Conservation (phyloP, 2,888 invertebrate genomes). For the Drosophila mimica region DNA sequence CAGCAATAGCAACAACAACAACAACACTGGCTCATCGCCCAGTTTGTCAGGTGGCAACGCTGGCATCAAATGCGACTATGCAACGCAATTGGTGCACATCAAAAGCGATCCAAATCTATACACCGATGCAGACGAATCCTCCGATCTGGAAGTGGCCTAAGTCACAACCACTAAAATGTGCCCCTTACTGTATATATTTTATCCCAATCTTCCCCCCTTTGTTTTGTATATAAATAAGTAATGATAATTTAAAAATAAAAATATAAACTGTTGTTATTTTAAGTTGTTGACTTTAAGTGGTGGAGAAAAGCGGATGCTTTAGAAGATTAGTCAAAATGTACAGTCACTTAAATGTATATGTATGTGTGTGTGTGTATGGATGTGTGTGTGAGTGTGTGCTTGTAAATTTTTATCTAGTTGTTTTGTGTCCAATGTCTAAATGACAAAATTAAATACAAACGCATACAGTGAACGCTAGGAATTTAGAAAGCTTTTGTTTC, state of each 20-base stretch:
- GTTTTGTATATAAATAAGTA: conserved; percentile 71
- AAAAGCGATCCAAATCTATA: conserved; percentile 85
- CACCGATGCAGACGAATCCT: conserved; percentile 90
- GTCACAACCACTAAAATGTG: background rate
- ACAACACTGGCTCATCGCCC: conserved; percentile 87
- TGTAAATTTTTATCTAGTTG: conserved; percentile 63
- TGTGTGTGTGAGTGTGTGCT: conserved; percentile 16
- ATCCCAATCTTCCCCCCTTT: conserved; percentile 33
- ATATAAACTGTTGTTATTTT: conserved; percentile 51
- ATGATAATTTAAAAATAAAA: conserved; percentile 2
- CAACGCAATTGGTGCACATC: conserved; percentile 82
- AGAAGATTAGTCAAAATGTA: conserved; percentile 65
- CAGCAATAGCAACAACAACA: conserved; percentile 87
- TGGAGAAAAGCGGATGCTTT: conserved; percentile 4
- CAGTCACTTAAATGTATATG: conserved; percentile 58
- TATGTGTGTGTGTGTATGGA: conserved; percentile 5
- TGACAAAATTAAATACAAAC: conserved; percentile 35
- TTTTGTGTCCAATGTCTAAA: conserved; percentile 61
- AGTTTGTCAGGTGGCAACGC: conserved; percentile 48
- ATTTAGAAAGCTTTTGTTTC: background rate
- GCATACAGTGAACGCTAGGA: conserved; percentile 12
- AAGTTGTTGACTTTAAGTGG: conserved; percentile 46
- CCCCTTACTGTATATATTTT: conserved; percentile 47
- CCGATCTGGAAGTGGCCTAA: conserved; percentile 93
- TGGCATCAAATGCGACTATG: conserved; percentile 82